A percentile compares a stretch with the other conserved stretches of the same genome.
phyloP scores from a whole-genome alignment of 2,888 invertebrate genomes.

The Dromius quadrimaculatus region DNA sequence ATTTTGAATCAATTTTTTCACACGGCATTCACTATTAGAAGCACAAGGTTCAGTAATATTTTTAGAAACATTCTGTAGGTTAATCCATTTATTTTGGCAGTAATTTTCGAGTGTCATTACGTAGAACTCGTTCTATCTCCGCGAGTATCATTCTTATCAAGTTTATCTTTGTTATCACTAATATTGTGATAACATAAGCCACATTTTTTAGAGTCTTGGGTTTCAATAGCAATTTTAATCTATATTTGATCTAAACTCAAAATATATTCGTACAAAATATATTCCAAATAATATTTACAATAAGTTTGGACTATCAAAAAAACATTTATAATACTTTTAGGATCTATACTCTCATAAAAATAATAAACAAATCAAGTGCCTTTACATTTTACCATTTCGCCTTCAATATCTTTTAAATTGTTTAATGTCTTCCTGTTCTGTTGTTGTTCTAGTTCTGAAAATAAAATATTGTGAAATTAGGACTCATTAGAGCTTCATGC shows the following conservation, averaged over 20 bases:
- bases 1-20: conserved; percentile 15
- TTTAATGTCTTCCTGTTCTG: conserved; percentile 13
- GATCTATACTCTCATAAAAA: too few relatives aligned
- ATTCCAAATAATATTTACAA: too few relatives aligned
- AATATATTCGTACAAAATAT: too few relatives aligned
- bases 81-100: conserved; percentile 14
- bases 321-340: too few relatives aligned
- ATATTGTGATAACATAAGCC: conserved; percentile 9
- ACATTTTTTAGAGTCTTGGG: too few relatives aligned
- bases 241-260: too few relatives aligned
- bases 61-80: conserved; percentile 13
- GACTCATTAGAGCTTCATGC: background rate
- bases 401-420: conserved; percentile 8
- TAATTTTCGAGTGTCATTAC: conserved; percentile 8
- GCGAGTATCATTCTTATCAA: background rate
- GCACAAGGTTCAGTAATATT: conserved; percentile 12
- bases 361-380: too few relatives aligned
- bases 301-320: too few relatives aligned
- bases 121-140: background rate
- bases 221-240: too few relatives aligned
- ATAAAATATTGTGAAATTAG: background rate
- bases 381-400: conserved; percentile 10
- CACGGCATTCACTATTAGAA: background rate
- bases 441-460: conserved; percentile 21
- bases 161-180: conserved; percentile 8